Evolutionary conservation across 2,888 invertebrate genomes (phyloP), one percentile per base, ranked within the genome.

Genomic region (Phania funesta): DNA sequence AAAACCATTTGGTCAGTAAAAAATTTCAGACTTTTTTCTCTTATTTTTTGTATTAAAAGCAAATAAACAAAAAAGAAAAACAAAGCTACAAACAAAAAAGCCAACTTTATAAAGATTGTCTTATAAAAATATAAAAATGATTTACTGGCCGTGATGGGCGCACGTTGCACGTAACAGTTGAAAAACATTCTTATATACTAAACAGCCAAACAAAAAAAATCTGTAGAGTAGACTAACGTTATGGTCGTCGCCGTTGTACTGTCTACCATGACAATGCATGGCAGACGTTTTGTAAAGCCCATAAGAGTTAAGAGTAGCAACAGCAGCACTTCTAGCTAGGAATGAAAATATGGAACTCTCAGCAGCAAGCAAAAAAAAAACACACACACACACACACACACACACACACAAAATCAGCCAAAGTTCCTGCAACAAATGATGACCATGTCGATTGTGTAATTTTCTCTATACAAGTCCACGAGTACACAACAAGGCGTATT

Each of bases 111-210:
- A 78, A 78, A 82, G 73, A 75, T 78, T 78, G 32, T 75, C 35
- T 67, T 78, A 68, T 62, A 78, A 65, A 71, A 65, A 65, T 32
- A 52, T 46, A 46, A 54, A 81, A 85, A 85, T 85, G 85, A 85
- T 85, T 85, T 85, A 85, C 78, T 83, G 80, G 70, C 73, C 84
- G 77, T 77, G 84, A 80, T 32, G 82, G 46, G 77, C 76, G 78
- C 65, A 20, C 60, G 77, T 78, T 84, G 76, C 80, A 79, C 78
- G 73, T 83, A 70, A 2, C 26, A 73, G 52, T 16, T 44, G 26
- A 60, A 60, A 60, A 73, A 58, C 67, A 16, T 35, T 60, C 41
- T 22, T 56, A 1, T 46, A 18, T 58, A 48, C 38, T 6, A 48
- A 26, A 50, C 20, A 13, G 26, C 2, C 11, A 20, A 22, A 22